Percentiles rank a stretch among this genome's conserved stretches.
phyloP scores from a whole-genome alignment of 2,888 invertebrate genomes.

The Orthosia gracilis region DNA sequence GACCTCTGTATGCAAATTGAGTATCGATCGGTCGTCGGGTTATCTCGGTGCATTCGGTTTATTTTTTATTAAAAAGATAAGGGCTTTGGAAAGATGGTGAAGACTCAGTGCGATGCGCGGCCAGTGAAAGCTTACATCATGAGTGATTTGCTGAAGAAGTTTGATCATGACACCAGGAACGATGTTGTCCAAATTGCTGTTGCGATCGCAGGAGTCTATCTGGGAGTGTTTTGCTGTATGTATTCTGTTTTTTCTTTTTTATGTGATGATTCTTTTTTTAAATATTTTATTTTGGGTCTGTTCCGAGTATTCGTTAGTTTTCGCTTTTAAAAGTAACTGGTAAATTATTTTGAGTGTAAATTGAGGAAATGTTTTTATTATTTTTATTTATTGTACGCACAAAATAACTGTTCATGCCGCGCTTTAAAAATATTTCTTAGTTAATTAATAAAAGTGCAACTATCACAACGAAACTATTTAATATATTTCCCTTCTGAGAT shows the following conservation, averaged over 20 bases:
- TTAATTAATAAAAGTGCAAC: not conserved
- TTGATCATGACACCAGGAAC: slow-evolving; percentile 82
- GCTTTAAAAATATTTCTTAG: not conserved
- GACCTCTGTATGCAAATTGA: slow-evolving; percentile 75
- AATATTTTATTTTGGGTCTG: no score
- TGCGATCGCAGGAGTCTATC: slow-evolving; percentile 83
- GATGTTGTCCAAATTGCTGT: slow-evolving; percentile 83
- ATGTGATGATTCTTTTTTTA: not conserved
- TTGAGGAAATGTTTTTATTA: not conserved
- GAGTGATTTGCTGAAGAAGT: slow-evolving; percentile 87
- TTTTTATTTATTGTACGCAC: not conserved
- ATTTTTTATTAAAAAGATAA: slow-evolving; percentile 71
- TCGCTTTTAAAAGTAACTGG: not conserved
- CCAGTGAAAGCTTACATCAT: slow-evolving; percentile 87
- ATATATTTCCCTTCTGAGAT: slow-evolving; percentile 2
- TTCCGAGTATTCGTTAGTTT: no score
- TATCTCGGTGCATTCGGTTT: slow-evolving; percentile 84
- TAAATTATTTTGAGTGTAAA: not conserved
- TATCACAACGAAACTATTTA: slow-evolving; percentile 4
- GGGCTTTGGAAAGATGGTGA: slow-evolving; percentile 79
- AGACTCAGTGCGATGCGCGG: slow-evolving; percentile 84
- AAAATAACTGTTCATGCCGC: not conserved
- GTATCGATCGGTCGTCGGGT: slow-evolving; percentile 80
- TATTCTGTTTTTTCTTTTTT: slow-evolving; percentile 62
- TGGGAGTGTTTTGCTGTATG: slow-evolving; percentile 86